Evolutionary conservation across 2,113 vertebrate species (phyloP).

Genomic region (Oncorhynchus nerka): DNA sequence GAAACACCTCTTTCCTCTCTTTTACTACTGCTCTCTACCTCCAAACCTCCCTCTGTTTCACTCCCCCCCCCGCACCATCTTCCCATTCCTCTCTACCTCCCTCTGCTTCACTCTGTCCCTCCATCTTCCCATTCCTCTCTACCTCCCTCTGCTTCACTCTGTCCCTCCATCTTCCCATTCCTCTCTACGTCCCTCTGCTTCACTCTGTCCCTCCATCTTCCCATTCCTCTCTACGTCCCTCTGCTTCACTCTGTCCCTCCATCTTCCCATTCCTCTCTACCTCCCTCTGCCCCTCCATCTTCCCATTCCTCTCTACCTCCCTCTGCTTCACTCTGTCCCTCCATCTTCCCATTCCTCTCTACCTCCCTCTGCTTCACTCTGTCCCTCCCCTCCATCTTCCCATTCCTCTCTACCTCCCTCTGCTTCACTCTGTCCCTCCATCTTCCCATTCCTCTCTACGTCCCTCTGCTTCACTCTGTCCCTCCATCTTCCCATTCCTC

Average conservation of each 20-base stretch:
- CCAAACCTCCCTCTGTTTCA: conserved; percentile 1
- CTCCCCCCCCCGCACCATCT: too few relatives aligned
- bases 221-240: too few relatives aligned
- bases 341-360: too few relatives aligned
- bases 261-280: not conserved
- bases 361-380: not conserved
- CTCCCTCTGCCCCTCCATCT: not conserved
- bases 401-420: not conserved
- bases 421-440: not conserved
- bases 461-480: not conserved
- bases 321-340: not conserved
- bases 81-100: not conserved
- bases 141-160: not conserved
- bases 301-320: not conserved
- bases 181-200: not conserved
- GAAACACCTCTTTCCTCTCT: not conserved
- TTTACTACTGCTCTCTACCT: not conserved
- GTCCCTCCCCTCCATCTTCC: not conserved
- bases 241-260: not conserved
- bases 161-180: not conserved
- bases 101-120: not conserved
- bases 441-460: not conserved
- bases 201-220: not conserved
- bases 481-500: too few relatives aligned
- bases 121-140: too few relatives aligned